These are phyloP conservation scores for Oophaga pumilio DNA, from an alignment of 2,113 vertebrate species.

Conservation along the genomic window DNA sequence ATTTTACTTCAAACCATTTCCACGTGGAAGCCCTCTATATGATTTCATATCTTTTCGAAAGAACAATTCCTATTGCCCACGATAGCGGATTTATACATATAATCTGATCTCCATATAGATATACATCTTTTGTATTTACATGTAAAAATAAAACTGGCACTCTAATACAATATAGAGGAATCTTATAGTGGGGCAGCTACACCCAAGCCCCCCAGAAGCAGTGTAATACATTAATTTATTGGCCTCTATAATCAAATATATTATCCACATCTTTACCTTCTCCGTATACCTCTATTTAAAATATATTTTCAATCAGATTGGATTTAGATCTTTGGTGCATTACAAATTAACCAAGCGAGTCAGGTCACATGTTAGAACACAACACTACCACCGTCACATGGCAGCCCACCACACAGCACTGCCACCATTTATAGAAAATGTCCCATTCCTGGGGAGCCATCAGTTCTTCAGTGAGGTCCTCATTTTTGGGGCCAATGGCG, in stretches of 20 bases:
- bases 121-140: constrained; percentile 50
- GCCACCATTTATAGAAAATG: neutral
- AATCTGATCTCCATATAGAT: constrained; percentile 52
- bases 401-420: neutral
- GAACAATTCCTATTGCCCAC: neutral
- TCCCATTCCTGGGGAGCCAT: neutral
- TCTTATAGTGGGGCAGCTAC: neutral
- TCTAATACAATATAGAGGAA: constrained; percentile 18
- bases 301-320: constrained; percentile 3
- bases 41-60: constrained; percentile 7
- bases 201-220: neutral
- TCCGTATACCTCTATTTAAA: constrained; percentile 29
- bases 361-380: neutral
- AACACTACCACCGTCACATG: neutral
- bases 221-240: neutral
- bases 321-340: constrained; percentile 4
- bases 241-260: constrained; percentile 15
- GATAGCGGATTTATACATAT: constrained; percentile 39
- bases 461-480: neutral
- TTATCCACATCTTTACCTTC: constrained; percentile 10
- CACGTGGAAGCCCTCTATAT: neutral
- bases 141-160: constrained; percentile 44
- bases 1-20: neutral
- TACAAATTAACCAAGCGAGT: neutral
- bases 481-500: neutral